phyloP scores from a whole-genome alignment of 2,797 vertebrate genomes.

The Cetoscarus ocellatus region DNA sequence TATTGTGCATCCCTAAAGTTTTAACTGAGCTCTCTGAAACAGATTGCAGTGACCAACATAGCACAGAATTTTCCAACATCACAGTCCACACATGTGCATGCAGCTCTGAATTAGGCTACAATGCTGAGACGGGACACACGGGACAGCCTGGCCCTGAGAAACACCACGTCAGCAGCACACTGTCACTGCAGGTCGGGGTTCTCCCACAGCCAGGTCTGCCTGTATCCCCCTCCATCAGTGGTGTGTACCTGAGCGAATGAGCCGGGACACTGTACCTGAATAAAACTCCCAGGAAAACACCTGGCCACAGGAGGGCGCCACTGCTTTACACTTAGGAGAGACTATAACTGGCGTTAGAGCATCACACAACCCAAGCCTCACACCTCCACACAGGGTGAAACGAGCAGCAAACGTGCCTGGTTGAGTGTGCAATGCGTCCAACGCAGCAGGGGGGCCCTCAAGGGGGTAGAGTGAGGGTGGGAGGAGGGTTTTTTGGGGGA shows the following conservation, averaged over 20 bases:
- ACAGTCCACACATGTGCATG: slow-evolving; percentile 62
- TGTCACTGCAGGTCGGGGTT: slow-evolving; percentile 35
- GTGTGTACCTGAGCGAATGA: slow-evolving; percentile 74
- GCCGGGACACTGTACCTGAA: slow-evolving; percentile 87
- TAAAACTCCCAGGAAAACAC: slow-evolving; percentile 92
- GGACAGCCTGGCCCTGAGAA: slow-evolving; percentile 71
- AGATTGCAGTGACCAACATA: slow-evolving; percentile 24
- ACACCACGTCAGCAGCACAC: slow-evolving; percentile 29
- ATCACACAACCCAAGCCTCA: slow-evolving; percentile 83
- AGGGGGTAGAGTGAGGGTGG: slow-evolving; percentile 2
- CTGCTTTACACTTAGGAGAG: slow-evolving; percentile 91
- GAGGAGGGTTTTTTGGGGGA: slow-evolving; percentile 14
- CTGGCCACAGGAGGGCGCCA: slow-evolving; percentile 90
- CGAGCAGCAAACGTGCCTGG: slow-evolving; percentile 83
- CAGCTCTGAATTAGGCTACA: slow-evolving; percentile 63
- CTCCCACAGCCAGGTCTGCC: slow-evolving; percentile 71
- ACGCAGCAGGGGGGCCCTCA: slow-evolving; percentile 71
- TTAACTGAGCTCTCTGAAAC: neutral
- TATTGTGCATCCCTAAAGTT: neutral
- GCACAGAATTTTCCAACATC: slow-evolving; percentile 15
- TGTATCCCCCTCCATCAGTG: slow-evolving; percentile 56
- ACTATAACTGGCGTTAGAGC: slow-evolving; percentile 89
- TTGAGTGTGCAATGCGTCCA: slow-evolving; percentile 83
- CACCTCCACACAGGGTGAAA: slow-evolving; percentile 82
- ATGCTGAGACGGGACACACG: slow-evolving; percentile 66